Evolutionary conservation across 2,113 vertebrate species (phyloP), one percentile per base, ranked within the genome.

Genomic region (Crotalus helleri): DNA sequence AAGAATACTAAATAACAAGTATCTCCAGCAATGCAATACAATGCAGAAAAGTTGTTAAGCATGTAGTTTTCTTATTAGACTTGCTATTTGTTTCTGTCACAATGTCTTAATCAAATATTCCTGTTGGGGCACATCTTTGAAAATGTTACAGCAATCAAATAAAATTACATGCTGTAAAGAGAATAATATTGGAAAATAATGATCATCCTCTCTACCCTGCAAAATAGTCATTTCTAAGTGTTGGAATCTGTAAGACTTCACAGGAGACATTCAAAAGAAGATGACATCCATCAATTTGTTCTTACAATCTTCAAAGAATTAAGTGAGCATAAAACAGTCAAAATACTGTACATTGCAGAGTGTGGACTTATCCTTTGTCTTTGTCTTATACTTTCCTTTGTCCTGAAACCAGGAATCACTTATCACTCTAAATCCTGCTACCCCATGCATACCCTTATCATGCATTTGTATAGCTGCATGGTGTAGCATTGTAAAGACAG

Each of bases 61-160:
- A 10, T 64, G 86, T 55, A 0, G 0, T n/a, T 91, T 58, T 51
- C 44, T 93, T 88, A 81, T 23, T 85, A 4, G 86, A 21, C 58
- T 53, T 95, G 64, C 85, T 91, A 64, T 94, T 92, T 94, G 85
- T 85, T 54, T 88, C 93, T 94, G 6, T 17, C 93, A 21, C 24
- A 74, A 2, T 55, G 54, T 11, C 21, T 4, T 69, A 21, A 81
- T 90, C 90, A 93, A 94, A 94, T 91, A 86, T 2, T 23, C 92
- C 53, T 92, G 88, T 93, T 44, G 88, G 88, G 44, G 33, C 3
- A 2, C 33, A 57, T 6, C 9, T 0, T 53, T 44, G 9, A 54
- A 61, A 57, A 29, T 54, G 57, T 11, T 21, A 23, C 0, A 69
- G 23, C 12, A 89, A 90, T 51, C 57, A 87, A 1, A 33, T 17